Evolutionary conservation across 2,113 vertebrate species (phyloP), one percentile per base, ranked within the genome.

Genomic region (Xiphophorus hellerii): DNA sequence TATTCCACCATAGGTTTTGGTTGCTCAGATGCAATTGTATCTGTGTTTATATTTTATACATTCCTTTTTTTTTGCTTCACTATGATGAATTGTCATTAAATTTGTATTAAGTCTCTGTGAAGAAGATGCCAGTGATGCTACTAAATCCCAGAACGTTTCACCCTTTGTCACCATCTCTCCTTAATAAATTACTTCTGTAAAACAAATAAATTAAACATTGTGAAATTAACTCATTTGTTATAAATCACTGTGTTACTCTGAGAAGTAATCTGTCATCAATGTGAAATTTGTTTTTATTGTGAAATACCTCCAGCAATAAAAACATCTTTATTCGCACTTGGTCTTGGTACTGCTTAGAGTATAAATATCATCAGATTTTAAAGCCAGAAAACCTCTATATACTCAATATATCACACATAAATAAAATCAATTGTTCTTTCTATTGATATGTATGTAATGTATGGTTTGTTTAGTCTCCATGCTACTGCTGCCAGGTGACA

Each of bases 1-100:
- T 77, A 75, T 84, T 54, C 51, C 68, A 58, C 28, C 54, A 78
- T 77, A 73, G 76, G 84, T 85, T 82, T 58, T 10, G 10, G 25
- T 58, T 58, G 25, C 25, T 9, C 20, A 31, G 8, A 30, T 71
- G 63, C 64, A 76, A 78, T 82, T 68, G 70, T 70, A 71, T 83
- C 80, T 77, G 37, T 61, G 68, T 65, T 64, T 69, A 75, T 69
- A 54, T 66, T 76, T 48, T 39, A 73, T 61, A 70, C 70, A 80
- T 65, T 74, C 33, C 4, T 0, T 35, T 33, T 72, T 69, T 80
- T 83, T 81, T n/a, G 22, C 44, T 42, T 74, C 44, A 61, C 28
- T 27, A 73, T 25, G 27, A 63, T 69, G n/a, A 33, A 73, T 69
- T 69, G 22, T n/a, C 0, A 8, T 70, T 9, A 67, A 62, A 73